Base-by-base conservation (phyloP, 1,140 invertebrate genomes). In the Atta cephalotes region DNA sequence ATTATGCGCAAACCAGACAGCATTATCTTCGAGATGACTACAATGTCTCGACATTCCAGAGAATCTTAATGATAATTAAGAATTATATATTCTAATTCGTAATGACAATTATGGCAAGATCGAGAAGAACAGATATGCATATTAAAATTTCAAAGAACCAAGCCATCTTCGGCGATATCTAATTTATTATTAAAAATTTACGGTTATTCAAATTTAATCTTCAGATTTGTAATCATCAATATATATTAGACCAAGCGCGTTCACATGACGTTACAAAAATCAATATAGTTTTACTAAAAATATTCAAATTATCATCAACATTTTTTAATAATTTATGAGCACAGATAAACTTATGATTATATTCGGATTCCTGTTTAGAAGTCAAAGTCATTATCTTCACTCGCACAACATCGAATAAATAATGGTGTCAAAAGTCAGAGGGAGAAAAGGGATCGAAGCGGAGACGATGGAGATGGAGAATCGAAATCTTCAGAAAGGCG, bases 391-490 rank as follows among this genome's bases (percentile, higher is more conserved):
- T 18, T 45, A 21, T 65, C 49, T 79, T 79, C 21, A 25, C 18
- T 53, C 18, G 39, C 21, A n/a, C 12, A 14, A 63, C 5, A 56
- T 35, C 66, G 12, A 10, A 14, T 31, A 53, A 45, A 85, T 62
- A 74, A 74, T 72, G 53, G 12, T 1, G 4, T 82, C 31, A 53
- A 16, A 49, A 28, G 12, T 51, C 12, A 14, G 31, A 14, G 10
- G 12, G 10, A 16, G 21, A 31, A 71, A 35, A 18, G 16, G 53
- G 78, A 21, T 49, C 70, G 31, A 6, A 28, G 6, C 14, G 39
- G 31, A 4, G 39, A 39, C 25, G 78, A 56, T 1, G 31, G 53
- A 85, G 72, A 87, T 45, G 70, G 58, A 88, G 21, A 45, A 60
- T 56, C 58, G 31, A 51, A 28, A 25, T 53, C 25, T 51, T 62